A percentile compares a stretch with the other conserved stretches of the same genome.
These are phyloP conservation scores for Drosophila helvetica DNA, from an alignment of 2,888 invertebrate species.

Conservation along the genomic window DNA sequence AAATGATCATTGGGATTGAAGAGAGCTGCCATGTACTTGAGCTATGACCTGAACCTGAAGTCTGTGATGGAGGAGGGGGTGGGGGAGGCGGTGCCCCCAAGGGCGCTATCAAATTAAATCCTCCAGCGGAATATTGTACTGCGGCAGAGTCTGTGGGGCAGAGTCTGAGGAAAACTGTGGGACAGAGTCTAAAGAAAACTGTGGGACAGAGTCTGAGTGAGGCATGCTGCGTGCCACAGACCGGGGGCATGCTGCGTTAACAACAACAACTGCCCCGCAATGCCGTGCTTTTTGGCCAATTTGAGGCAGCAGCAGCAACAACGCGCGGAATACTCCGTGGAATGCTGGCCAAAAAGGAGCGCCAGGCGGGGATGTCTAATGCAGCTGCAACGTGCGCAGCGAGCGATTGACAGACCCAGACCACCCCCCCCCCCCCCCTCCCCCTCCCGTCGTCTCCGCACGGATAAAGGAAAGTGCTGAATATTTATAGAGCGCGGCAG, in stretches of 20 bases:
- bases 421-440: no score
- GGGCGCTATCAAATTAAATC: slow-evolving; percentile 48
- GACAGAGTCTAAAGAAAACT: slow-evolving; percentile 5
- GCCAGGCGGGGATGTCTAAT: slow-evolving; percentile 8
- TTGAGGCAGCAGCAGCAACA: slow-evolving; percentile 23
- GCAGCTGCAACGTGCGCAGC: slow-evolving; percentile 35
- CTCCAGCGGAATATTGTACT: slow-evolving; percentile 25
- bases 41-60: neutral
- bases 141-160: slow-evolving; percentile 16
- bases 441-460: no score
- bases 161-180: no score
- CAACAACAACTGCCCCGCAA: neutral
- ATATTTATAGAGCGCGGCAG: slow-evolving; percentile 6
- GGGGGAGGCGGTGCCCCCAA: no score
- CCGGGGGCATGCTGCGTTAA: neutral
- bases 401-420: slow-evolving; percentile 20
- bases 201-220: slow-evolving; percentile 4
- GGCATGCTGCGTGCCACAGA: neutral
- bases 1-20: slow-evolving; percentile 30
- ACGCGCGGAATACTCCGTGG: no score
- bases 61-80: no score
- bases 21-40: slow-evolving; percentile 14
- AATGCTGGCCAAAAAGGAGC: neutral
- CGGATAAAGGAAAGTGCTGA: neutral
- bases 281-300: slow-evolving; percentile 36